Conservation (phyloP, 2,888 invertebrate genomes). For the Caenorhabditis macrosperma region DNA sequence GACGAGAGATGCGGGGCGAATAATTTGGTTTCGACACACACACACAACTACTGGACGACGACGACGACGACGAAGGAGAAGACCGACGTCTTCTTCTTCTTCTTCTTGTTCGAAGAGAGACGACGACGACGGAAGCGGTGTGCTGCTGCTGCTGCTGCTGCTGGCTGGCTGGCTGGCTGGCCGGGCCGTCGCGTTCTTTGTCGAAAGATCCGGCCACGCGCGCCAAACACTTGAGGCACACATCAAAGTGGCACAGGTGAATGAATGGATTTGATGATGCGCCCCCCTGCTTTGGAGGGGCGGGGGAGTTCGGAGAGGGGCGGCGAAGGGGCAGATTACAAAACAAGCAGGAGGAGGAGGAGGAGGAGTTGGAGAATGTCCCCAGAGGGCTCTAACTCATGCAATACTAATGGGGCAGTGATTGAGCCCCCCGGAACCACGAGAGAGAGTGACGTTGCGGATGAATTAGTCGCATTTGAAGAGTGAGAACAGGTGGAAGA, state of each 20-base stretch:
- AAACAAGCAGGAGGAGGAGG: background rate
- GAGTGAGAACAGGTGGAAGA: too few species aligned
- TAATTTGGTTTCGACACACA: slow-evolving; percentile 35
- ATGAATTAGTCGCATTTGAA: too few species aligned
- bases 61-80: slow-evolving; percentile 6
- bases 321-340: background rate
- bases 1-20: slow-evolving; percentile 34
- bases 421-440: background rate
- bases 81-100: slow-evolving; percentile 18
- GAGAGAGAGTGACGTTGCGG: too few species aligned
- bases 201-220: slow-evolving; percentile 40
- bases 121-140: slow-evolving; percentile 7
- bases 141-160: slow-evolving; percentile 12
- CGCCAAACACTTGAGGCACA: slow-evolving; percentile 35
- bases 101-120: slow-evolving; percentile 2
- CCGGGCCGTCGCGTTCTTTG: slow-evolving; percentile 9
- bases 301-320: background rate
- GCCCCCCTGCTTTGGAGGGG: too few species aligned
- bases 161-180: too few species aligned
- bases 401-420: background rate
- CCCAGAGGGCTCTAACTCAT: background rate
- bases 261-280: slow-evolving; percentile 10
- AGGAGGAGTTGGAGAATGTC: background rate
- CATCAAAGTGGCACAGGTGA: slow-evolving; percentile 26
- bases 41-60: slow-evolving; percentile 21